Conservation (phyloP, 2,888 invertebrate species). For the Xylota sylvarum region DNA sequence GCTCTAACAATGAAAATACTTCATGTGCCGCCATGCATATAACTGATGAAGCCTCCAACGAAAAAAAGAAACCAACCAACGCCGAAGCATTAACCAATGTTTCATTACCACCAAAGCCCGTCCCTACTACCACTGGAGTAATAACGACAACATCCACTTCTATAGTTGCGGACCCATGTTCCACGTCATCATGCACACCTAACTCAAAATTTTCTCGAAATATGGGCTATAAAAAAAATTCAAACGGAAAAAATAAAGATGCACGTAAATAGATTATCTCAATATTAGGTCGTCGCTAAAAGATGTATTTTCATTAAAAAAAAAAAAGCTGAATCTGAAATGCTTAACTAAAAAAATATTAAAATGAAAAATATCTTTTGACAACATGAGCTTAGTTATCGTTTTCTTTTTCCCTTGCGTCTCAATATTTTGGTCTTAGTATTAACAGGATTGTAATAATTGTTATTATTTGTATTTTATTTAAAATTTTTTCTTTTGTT, state of each 20-base stretch:
- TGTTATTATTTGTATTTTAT: not conserved
- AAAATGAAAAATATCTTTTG: not conserved
- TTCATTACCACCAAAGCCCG: not conserved
- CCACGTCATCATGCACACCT: slow-evolving; percentile 19
- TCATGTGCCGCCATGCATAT: slow-evolving; percentile 11
- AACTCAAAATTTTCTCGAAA: slow-evolving; percentile 49
- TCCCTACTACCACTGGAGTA: slow-evolving; percentile 3
- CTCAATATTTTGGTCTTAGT: slow-evolving; percentile 4
- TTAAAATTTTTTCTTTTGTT: not conserved
- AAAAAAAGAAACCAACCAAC: slow-evolving; percentile 32
- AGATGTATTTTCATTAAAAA: not conserved
- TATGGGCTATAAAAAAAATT: slow-evolving; percentile 51
- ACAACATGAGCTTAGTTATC: not conserved
- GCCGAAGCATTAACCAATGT: slow-evolving; percentile 1
- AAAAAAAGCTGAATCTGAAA: slow-evolving; percentile 4
- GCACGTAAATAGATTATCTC: slow-evolving; percentile 53
- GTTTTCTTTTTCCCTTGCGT: not conserved
- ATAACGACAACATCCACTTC: slow-evolving; percentile 2
- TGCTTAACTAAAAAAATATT: not conserved
- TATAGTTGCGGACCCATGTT: not conserved
- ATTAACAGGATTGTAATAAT: not conserved
- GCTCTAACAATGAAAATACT: slow-evolving; percentile 67
- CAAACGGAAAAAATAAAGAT: slow-evolving; percentile 64
- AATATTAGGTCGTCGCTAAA: not conserved
- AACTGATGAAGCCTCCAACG: slow-evolving; percentile 17